Evolutionary conservation across 2,888 invertebrate genomes (phyloP).

Genomic region (Zonitis immaculata): DNA sequence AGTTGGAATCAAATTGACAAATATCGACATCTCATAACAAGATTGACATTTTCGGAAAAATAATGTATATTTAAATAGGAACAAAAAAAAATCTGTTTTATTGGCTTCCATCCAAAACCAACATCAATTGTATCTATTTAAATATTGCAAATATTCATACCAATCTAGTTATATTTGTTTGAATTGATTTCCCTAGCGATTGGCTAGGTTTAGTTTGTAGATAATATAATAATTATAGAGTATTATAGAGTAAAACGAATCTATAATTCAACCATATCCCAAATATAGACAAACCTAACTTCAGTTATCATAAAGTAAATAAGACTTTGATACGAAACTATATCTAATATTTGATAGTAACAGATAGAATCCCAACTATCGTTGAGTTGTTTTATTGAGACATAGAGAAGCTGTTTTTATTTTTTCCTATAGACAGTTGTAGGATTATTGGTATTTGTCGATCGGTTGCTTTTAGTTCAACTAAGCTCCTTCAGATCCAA

Average conservation of each 20-base stretch:
- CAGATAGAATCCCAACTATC: too few relatives aligned
- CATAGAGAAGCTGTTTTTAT: not conserved
- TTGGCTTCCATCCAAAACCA: not conserved
- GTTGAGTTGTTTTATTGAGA: too few relatives aligned
- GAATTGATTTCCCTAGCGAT: not conserved
- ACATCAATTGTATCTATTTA: not conserved
- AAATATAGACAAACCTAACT: not conserved
- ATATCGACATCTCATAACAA: too few relatives aligned
- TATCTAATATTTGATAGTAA: too few relatives aligned
- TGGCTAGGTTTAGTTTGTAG: not conserved
- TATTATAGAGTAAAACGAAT: not conserved
- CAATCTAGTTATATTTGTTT: not conserved
- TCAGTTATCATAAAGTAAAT: too few relatives aligned
- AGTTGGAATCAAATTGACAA: not conserved
- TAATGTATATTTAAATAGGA: not conserved
- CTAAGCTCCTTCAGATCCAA: conserved; percentile 7
- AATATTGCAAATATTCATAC: too few relatives aligned
- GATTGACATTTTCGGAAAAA: not conserved
- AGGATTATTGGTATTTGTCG: conserved; percentile 18
- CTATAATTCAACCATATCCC: not conserved
- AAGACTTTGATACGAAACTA: too few relatives aligned
- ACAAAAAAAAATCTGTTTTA: not conserved
- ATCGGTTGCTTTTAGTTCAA: conserved; percentile 7
- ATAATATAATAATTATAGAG: too few relatives aligned
- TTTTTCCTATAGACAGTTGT: conserved; percentile 14